phyloP scores from a whole-genome alignment of 2,888 invertebrate species.

The Chesias legatella region DNA sequence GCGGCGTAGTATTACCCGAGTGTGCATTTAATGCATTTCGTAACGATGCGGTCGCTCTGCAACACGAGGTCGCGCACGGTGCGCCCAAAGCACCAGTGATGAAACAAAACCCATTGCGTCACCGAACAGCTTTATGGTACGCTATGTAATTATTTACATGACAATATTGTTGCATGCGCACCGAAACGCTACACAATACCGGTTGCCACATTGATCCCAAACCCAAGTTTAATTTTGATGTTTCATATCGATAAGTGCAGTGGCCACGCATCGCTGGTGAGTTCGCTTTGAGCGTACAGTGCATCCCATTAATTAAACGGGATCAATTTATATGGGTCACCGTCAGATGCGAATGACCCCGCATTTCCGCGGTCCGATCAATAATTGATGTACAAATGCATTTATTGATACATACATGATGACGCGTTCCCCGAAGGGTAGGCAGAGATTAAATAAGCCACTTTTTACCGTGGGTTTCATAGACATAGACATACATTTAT shows the following conservation, averaged over 20 bases:
- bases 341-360: slow-evolving; percentile 35
- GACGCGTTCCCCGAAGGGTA: too few relatives aligned
- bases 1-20: slow-evolving; percentile 59
- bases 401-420: too few relatives aligned
- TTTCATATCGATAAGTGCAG: slow-evolving; percentile 54
- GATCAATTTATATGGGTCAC: slow-evolving; percentile 63
- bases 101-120: slow-evolving; percentile 76
- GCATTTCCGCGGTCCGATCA: slow-evolving; percentile 37
- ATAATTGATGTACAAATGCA: slow-evolving; percentile 20
- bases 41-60: slow-evolving; percentile 74
- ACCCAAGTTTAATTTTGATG: slow-evolving; percentile 35
- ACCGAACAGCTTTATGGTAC: slow-evolving; percentile 68
- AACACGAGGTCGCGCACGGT: slow-evolving; percentile 72
- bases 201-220: slow-evolving; percentile 5
- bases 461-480: too few relatives aligned
- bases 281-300: slow-evolving; percentile 68
- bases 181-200: slow-evolving; percentile 30
- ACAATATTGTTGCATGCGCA: slow-evolving; percentile 60
- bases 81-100: slow-evolving; percentile 66
- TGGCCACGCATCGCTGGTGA: slow-evolving; percentile 55
- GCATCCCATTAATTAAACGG: slow-evolving; percentile 23
- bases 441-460: too few relatives aligned
- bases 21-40: slow-evolving; percentile 80
- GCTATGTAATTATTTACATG: slow-evolving; percentile 73
- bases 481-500: too few relatives aligned